Percentiles rank a stretch among this genome's conserved stretches.
Evolutionary conservation across 2,797 vertebrate species (phyloP).

Genomic region (Anomalospiza imberbis): DNA sequence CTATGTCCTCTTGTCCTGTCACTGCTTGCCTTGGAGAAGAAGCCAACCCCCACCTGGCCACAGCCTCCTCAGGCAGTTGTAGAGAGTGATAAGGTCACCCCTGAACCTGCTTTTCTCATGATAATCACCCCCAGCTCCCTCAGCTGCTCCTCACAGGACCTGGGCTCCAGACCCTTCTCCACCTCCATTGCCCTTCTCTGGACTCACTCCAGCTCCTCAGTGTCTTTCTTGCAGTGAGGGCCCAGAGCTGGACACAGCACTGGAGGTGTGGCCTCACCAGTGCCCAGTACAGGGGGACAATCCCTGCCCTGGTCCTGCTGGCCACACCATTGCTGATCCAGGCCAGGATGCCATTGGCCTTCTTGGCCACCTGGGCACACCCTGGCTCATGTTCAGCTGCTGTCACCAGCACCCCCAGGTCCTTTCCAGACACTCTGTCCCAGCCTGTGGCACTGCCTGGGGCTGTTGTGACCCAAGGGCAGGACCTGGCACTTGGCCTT

Average conservation of each 20-base stretch:
- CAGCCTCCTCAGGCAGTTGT: rapidly evolving
- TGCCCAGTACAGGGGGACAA: background rate
- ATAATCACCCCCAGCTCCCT: background rate
- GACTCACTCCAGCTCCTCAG: background rate
- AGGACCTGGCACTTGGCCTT: rapidly evolving
- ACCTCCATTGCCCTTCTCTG: background rate
- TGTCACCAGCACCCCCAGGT: background rate
- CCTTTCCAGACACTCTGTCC: background rate
- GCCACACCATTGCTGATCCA: background rate
- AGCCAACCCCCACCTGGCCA: rapidly evolving
- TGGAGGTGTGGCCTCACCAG: background rate
- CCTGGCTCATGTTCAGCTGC: background rate
- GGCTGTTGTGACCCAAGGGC: background rate
- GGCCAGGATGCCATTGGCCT: background rate
- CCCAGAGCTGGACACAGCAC: background rate
- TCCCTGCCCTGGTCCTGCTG: background rate
- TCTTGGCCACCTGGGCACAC: background rate
- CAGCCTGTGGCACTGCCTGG: background rate
- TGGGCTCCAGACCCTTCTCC: background rate
- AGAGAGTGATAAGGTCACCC: rapidly evolving
- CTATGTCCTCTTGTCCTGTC: background rate
- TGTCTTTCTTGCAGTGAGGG: background rate
- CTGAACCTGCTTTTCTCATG: background rate
- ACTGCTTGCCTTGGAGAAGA: background rate
- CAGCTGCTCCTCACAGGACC: background rate